phyloP scores from a whole-genome alignment of 2,888 invertebrate genomes.

The Cheilosia grossa region DNA sequence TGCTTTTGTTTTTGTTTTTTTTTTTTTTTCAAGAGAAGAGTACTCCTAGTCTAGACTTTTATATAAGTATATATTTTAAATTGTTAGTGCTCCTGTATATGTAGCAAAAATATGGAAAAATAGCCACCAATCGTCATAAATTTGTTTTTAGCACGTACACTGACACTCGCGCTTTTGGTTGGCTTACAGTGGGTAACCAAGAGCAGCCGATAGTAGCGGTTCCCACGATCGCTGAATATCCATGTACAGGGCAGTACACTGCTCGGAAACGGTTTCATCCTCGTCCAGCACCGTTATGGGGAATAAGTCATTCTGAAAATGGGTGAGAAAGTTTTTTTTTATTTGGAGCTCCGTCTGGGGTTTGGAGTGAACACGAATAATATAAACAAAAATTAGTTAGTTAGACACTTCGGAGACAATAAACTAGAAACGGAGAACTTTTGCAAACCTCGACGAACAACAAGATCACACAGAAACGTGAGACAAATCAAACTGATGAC shows the following conservation, averaged over 20 bases:
- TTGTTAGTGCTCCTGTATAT: conserved; percentile 62
- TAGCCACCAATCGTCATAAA: conserved; percentile 63
- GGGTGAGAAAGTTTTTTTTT: background rate
- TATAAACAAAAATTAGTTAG: too few relatives aligned
- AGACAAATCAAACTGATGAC: too few relatives aligned
- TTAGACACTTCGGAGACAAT: too few relatives aligned
- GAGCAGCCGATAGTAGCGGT: conserved; percentile 82
- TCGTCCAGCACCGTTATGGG: conserved; percentile 82
- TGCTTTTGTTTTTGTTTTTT: conserved; percentile 14
- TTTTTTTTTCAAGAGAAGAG: conserved; percentile 44
- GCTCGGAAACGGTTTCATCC: conserved; percentile 81
- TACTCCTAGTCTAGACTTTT: conserved; percentile 56
- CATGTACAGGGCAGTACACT: conserved; percentile 82
- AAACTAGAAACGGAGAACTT: too few relatives aligned
- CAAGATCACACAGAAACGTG: too few relatives aligned
- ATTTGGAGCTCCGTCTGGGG: too few relatives aligned
- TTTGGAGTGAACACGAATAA: too few relatives aligned
- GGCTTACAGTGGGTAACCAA: conserved; percentile 81
- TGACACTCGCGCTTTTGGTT: conserved; percentile 13
- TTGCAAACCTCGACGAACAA: too few relatives aligned
- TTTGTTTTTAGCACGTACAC: conserved; percentile 42
- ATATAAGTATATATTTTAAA: conserved; percentile 39
- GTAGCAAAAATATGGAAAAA: conserved; percentile 72
- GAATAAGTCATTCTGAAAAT: conserved; percentile 81
- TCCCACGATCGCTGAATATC: conserved; percentile 83